A percentile compares a stretch with the other conserved stretches of the same genome.
Conservation (phyloP, 2,113 vertebrate genomes). For the Arvicanthis niloticus region DNA sequence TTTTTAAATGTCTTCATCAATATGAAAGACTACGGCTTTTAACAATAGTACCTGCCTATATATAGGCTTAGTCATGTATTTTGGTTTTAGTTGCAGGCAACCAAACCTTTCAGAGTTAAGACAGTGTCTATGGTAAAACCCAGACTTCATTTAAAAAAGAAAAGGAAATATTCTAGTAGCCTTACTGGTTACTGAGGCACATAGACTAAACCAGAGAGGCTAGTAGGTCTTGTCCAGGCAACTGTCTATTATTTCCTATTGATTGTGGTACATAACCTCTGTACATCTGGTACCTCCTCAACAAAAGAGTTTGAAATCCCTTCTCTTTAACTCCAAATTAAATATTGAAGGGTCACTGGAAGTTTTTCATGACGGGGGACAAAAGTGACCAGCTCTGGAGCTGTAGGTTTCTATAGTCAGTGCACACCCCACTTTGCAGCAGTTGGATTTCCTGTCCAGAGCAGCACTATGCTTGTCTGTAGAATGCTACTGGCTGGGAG, state of each 20-base stretch:
- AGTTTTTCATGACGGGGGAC: neutral
- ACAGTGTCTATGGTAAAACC: neutral
- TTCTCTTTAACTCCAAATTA: conserved; percentile 15
- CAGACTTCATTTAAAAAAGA: neutral
- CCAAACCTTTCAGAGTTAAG: neutral
- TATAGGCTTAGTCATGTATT: neutral
- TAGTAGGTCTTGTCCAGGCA: neutral
- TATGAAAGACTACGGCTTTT: neutral
- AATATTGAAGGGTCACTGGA: neutral
- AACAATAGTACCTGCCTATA: neutral
- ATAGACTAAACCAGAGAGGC: neutral
- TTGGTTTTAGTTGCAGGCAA: neutral
- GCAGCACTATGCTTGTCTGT: neutral
- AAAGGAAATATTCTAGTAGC: neutral
- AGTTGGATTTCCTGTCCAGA: neutral
- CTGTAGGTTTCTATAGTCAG: neutral
- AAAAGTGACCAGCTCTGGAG: neutral
- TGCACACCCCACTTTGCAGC: neutral
- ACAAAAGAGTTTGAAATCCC: neutral
- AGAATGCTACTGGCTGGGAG: neutral
- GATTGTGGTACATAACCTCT: neutral
- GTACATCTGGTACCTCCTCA: neutral
- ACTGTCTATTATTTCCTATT: neutral
- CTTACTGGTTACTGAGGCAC: fast-evolving
- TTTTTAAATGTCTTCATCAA: neutral